These are phyloP conservation scores for Nasonia oneida DNA, from an alignment of 2,888 invertebrate genomes.

Conservation along the genomic window DNA sequence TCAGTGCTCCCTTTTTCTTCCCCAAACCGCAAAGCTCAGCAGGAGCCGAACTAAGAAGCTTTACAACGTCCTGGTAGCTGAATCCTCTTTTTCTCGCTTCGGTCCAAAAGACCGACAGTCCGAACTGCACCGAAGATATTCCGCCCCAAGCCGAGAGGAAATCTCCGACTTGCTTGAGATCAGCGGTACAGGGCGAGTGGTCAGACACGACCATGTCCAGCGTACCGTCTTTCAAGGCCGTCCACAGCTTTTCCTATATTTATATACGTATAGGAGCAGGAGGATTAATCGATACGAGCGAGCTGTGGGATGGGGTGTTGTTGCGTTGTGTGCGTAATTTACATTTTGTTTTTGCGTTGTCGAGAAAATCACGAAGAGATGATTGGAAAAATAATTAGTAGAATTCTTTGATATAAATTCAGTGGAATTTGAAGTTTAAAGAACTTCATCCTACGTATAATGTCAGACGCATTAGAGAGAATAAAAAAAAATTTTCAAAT, in stretches of 20 bases:
- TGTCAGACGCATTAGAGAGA: too few species aligned
- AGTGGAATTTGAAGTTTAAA: too few species aligned
- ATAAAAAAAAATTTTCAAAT: too few species aligned
- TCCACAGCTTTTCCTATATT: conserved; percentile 83
- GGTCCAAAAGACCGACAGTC: conserved; percentile 87
- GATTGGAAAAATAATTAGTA: too few species aligned
- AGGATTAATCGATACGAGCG: background rate
- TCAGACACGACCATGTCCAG: conserved; percentile 76
- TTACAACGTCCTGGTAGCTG: conserved; percentile 81
- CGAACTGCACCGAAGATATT: conserved; percentile 87
- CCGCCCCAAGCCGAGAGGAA: conserved; percentile 88
- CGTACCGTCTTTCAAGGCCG: conserved; percentile 81
- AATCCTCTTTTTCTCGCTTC: conserved; percentile 81
- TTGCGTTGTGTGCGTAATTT: background rate
- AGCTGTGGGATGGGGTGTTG: too few species aligned
- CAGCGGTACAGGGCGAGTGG: conserved; percentile 72
- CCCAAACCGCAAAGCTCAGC: conserved; percentile 84
- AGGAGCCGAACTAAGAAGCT: conserved; percentile 83
- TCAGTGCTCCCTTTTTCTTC: conserved; percentile 83
- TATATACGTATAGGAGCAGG: background rate
- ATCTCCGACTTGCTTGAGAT: conserved; percentile 80
- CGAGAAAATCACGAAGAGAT: too few species aligned
- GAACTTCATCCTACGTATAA: too few species aligned
- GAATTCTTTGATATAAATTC: too few species aligned
- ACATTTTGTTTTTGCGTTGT: conserved; percentile 31